Base-by-base conservation (phyloP, 2,888 invertebrate genomes). In the Myathropa florea region DNA sequence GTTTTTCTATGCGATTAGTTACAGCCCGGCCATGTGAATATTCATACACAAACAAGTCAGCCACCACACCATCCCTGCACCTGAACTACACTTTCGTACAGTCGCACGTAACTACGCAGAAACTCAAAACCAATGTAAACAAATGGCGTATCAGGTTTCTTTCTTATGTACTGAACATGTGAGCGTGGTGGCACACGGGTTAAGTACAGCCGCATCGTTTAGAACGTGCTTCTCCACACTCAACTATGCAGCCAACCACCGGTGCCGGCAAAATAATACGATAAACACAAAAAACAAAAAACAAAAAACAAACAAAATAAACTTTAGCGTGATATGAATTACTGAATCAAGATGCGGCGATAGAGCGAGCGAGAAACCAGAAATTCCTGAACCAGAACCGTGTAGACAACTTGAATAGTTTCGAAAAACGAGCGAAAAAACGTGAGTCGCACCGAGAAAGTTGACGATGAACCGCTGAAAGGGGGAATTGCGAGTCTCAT, bases 261-360 rank as follows among this genome's bases (percentile, higher is more conserved):
- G 81, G 76, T 71, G 71, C 84, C 84, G 84, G 84, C 61, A 84
- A 76, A 80, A 46, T 46, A 72, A 28, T 71, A 67, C 28, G 4
- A 33, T 6, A 72, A 23, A 57, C 18, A 55, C 4, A 33, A 14
- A 28, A 70, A 70, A 68, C 26, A 59, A 64, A 60, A 33, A 14
- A 28, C 64, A 70, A 68, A 33, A 59, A 64, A 60, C 21, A 64
- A 65, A 60, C 39, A 33, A 21, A 18, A 70, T 63, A 33, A 63
- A 77, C 60, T 80, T 9, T 71, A 76, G 84, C 80, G 84, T 84
- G 33, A 76, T 80, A 75, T 71, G 80, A 71, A 79, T 80, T 59
- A 81, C 71, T 60, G n/a, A 75, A 71, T 46, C 14, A 46, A 65
- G 36, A 18, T 71, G 65, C 28, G 33, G n/a, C 28, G 10, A 23